Base-by-base conservation (phyloP, 1,140 invertebrate species). In the Sinella curviseta region DNA sequence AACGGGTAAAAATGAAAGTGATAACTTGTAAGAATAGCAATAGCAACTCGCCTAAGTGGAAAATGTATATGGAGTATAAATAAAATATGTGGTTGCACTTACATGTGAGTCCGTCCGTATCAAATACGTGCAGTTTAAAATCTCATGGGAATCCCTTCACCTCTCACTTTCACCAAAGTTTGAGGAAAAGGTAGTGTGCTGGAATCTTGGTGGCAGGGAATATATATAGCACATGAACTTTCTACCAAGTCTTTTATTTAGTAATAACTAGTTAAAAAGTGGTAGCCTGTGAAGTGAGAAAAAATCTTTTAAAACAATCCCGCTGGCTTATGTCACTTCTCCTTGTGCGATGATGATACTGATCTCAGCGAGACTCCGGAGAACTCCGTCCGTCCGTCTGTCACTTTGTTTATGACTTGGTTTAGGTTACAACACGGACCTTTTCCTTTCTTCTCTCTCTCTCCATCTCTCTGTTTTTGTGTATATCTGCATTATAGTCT, bases 341-440 rank as follows among this genome's bases (percentile, higher is more conserved):
- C 31, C 31, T n/a, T n/a, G 57, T 16, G 24, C 8, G 65, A 30
- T 70, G 65, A 31, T 70, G 31, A 70, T 33, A 70, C 26, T 4
- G 31, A 33, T 70, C 28, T 31, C 28, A 70, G 26, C 26, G 8
- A 70, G 65, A 70, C 65, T 70, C 65, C 65, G 65, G 65, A 70
- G 65, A 30, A 33, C 65, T 70, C 31, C 65, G 65, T 70, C 65
- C 31, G 31, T 70, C 65, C 31, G 65, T 70, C 65, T 70, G 65
- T 70, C 65, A 70, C 65, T 70, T 70, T 33, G 28, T 70, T 33
- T 70, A 30, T 33, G 65, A 70, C 55, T 60, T 60, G 55, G 55
- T 60, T 4, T 31, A 70, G 65, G 31, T 70, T 70, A 31, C 65
- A 70, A 8, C 24, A 24, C 26, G 31, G 31, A 33, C 24, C 65